A percentile compares a stretch with the other conserved stretches of the same genome.
phyloP scores from a whole-genome alignment of 2,797 vertebrate species.

The Psittacula echo region DNA sequence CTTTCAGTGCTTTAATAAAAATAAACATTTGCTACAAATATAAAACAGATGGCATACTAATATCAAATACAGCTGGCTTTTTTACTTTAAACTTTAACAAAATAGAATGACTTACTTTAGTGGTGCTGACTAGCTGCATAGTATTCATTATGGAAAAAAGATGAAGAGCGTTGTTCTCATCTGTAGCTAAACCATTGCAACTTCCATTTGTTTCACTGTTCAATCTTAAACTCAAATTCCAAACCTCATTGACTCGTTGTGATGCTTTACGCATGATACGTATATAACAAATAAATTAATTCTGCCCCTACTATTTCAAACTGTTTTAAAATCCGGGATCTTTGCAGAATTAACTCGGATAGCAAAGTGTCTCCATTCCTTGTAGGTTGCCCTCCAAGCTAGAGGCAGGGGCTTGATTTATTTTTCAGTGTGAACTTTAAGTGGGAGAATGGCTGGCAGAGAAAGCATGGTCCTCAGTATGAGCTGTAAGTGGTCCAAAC shows the following conservation, averaged over 20 bases:
- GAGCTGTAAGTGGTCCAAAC: background rate
- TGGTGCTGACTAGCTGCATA: background rate
- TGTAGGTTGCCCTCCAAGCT: background rate
- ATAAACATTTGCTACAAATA: background rate
- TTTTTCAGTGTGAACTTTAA: background rate
- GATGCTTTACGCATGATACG: background rate
- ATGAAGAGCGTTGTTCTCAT: background rate
- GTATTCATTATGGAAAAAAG: background rate
- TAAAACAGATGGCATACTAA: background rate
- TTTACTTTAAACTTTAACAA: background rate
- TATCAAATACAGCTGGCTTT: background rate
- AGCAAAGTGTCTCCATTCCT: background rate
- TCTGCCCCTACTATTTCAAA: background rate
- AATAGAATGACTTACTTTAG: background rate
- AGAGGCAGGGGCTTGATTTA: background rate
- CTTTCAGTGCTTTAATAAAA: background rate
- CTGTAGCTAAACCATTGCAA: background rate
- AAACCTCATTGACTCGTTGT: background rate
- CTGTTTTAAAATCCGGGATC: background rate
- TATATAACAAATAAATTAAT: background rate
- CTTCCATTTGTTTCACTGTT: background rate
- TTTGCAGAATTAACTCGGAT: background rate
- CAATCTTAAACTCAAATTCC: background rate
- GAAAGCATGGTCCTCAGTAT: background rate
- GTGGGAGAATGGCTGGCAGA: background rate